Conservation (phyloP, 2,113 vertebrate genomes). For the Oplegnathus fasciatus region DNA sequence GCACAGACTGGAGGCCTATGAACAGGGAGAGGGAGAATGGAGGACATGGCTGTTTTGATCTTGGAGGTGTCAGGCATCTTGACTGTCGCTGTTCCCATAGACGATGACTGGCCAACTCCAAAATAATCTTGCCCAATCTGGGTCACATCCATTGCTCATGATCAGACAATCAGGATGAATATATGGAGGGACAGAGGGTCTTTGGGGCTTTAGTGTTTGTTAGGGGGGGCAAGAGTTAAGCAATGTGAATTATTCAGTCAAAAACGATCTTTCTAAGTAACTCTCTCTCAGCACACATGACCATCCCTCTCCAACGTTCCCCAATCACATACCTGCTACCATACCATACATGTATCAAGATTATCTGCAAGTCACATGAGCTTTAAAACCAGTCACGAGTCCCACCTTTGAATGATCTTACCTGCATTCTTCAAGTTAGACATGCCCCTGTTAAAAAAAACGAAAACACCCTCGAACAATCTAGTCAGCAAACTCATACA, state of each 20-base stretch:
- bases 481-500: conserved; percentile 75
- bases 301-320: background rate
- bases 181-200: background rate
- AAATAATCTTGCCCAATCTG: conserved; percentile 34
- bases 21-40: conserved; percentile 45
- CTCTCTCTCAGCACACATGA: too few species aligned
- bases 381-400: conserved; percentile 8
- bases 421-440: conserved; percentile 42
- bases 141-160: conserved; percentile 11
- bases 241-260: background rate
- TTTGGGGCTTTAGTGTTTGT: background rate
- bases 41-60: conserved; percentile 68
- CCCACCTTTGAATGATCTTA: background rate
- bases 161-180: background rate
- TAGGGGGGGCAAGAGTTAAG: background rate
- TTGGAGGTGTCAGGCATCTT: conserved; percentile 33
- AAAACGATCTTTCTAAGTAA: too few species aligned
- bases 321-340: background rate
- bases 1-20: conserved; percentile 46
- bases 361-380: conserved; percentile 6
- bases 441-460: conserved; percentile 35
- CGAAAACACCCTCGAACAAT: conserved; percentile 64
- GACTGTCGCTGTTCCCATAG: conserved; percentile 26
- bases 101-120: background rate
- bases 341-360: background rate